Base-by-base conservation (phyloP, 1,140 invertebrate species). In the Lepidotrigona ventralis region DNA sequence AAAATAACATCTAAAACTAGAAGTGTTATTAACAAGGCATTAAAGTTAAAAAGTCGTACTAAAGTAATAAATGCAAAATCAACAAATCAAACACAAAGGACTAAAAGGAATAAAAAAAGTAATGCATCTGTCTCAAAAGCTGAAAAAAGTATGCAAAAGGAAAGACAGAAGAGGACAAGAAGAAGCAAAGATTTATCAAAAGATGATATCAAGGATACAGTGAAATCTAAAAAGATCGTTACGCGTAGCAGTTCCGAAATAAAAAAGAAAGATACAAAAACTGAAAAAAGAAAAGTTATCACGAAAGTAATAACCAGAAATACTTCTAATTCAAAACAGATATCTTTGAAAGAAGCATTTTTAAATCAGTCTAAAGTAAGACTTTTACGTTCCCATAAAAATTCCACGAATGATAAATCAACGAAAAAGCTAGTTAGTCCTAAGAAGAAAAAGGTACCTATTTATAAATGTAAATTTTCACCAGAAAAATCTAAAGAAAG, bases 261-360 rank as follows among this genome's bases (percentile, higher is more conserved):
- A 17, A 53, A 60, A 29, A 54, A 46, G 26, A n/a, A 74, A 2
- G 14, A 71, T 39, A 2, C 2, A 64, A 66, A 54, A 19, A 15
- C 11, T 71, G 29, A 54, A 0, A 53, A 33, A 15, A 26, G 14
- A 1, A 54, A 69, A 26, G 19, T 21, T 33, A 77, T 17, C 4
- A 66, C 14, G 21, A 53, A n/a, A 26, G 19, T 46, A 53, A 74
- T 46, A 53, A 74, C 29, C n/a, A 68, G 79, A 51, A 68, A 51
- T 83, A 19, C 3, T 21, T 33, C n/a, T 15, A 68, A 19, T 39
- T 60, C 54, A 14, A 60, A 51, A 23, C 85, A 86, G 53, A 78
- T 69, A 26, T 85, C 79, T 5, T 70, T 86, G 26, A 69, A 75
- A 69, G 83, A 86, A 56, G 85, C 85, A 17, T 85, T 86, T 72